Evolutionary conservation across 23 tunicate genomes (phyloP).

Genomic region (Botrylloides violaceus): DNA sequence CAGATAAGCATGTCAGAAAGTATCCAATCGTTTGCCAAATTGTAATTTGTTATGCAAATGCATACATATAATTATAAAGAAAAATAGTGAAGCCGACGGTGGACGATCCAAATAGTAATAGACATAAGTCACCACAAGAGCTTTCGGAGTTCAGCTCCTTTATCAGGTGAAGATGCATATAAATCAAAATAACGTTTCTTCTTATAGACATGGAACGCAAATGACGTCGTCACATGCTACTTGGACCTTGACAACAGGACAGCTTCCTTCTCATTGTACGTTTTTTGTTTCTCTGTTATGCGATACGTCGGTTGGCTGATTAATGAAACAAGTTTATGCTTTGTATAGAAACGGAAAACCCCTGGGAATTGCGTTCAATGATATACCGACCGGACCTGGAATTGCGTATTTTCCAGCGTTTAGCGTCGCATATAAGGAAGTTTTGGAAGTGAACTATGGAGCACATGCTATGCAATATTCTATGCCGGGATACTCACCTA

Average conservation of each 20-base stretch:
- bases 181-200: neutral
- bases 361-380: conserved; percentile 69
- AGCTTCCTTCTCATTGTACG: conserved; percentile 68
- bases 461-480: conserved; percentile 51
- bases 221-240: conserved; percentile 83
- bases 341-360: conserved; percentile 64
- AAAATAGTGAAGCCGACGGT: no score
- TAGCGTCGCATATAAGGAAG: conserved; percentile 79
- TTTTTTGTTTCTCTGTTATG: no score
- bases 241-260: conserved; percentile 78
- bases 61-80: no score
- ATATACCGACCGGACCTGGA: conserved; percentile 78
- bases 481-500: conserved; percentile 37
- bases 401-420: conserved; percentile 87
- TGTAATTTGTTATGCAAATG: no score
- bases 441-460: conserved; percentile 76
- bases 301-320: no score
- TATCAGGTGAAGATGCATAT: neutral
- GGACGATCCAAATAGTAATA: no score
- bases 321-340: no score
- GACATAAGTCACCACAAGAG: no score
- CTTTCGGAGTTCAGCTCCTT: neutral
- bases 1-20: no score
- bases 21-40: no score
- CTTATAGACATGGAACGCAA: conserved; percentile 77